Percentiles rank a stretch among this genome's conserved stretches.
Evolutionary conservation across 2,797 vertebrate species (phyloP).

Genomic region (Semotilus atromaculatus): DNA sequence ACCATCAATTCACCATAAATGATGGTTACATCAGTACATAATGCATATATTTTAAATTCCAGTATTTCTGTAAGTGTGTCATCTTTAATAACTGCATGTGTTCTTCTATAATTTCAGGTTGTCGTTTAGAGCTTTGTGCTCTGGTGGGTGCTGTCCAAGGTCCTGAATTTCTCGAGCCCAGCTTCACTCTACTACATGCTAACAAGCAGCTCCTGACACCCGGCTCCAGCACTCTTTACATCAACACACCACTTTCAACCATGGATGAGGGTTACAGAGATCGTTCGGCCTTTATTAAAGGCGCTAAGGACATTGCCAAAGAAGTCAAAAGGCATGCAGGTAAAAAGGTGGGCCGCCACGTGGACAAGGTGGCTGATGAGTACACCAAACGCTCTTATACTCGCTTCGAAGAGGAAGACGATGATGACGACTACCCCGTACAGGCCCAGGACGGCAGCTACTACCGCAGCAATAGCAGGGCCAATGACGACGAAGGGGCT

Average conservation of each 20-base stretch:
- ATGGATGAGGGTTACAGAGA: conserved; percentile 96
- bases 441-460: conserved; percentile 75
- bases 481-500: conserved; percentile 87
- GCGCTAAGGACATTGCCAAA: conserved; percentile 97
- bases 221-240: conserved; percentile 7
- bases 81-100: conserved; percentile 13
- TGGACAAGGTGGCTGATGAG: conserved; percentile 90
- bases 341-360: conserved; percentile 88
- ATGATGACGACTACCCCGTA: conserved; percentile 84
- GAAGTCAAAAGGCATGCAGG: conserved; percentile 92
- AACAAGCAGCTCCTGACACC: conserved; percentile 71
- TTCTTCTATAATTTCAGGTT: conserved; percentile 61
- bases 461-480: conserved; percentile 82
- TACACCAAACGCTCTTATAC: conserved; percentile 93
- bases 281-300: conserved; percentile 92
- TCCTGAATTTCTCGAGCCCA: conserved; percentile 64
- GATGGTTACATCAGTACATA: not conserved
- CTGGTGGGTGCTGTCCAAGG: conserved; percentile 64
- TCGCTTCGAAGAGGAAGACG: conserved; percentile 94
- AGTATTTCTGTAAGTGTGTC: not conserved
- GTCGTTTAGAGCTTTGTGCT: conserved; percentile 38
- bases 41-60: not conserved
- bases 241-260: conserved; percentile 42
- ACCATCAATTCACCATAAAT: not conserved
- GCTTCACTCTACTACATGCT: conserved; percentile 66